phyloP scores from a whole-genome alignment of 2,797 vertebrate genomes.

The Darevskia nairensis region DNA sequence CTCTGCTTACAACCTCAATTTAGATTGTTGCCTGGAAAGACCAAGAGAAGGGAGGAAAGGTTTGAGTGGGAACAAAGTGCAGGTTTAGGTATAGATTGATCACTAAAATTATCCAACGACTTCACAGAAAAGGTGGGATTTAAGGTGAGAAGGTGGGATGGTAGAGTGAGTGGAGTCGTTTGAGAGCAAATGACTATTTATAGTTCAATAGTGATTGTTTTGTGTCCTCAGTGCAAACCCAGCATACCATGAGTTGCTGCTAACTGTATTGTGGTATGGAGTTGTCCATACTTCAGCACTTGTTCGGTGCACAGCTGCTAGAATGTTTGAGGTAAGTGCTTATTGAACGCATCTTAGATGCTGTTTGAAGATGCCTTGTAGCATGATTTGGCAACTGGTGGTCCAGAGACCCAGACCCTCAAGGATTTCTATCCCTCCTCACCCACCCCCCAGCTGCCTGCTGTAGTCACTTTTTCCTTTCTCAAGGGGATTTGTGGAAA shows the following conservation, averaged over 20 bases:
- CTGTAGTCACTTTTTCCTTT: neutral
- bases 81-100: neutral
- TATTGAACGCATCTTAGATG: neutral
- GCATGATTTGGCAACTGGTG: neutral
- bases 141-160: neutral
- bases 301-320: slow-evolving; percentile 95
- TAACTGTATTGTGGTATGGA: slow-evolving; percentile 98
- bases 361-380: slow-evolving; percentile 2
- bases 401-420: neutral
- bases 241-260: slow-evolving; percentile 93
- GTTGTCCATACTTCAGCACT: slow-evolving; percentile 98
- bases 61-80: neutral
- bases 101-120: neutral
- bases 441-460: neutral
- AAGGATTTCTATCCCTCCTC: neutral
- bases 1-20: neutral
- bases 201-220: slow-evolving; percentile 2
- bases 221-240: slow-evolving; percentile 90
- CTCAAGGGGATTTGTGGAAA: neutral
- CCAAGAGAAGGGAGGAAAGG: neutral
- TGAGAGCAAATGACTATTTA: neutral
- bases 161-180: neutral
- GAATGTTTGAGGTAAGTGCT: slow-evolving; percentile 96
- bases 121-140: neutral
- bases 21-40: neutral